Evolutionary conservation across 2,888 invertebrate genomes (phyloP).

Genomic region (Pinctada fucata): DNA sequence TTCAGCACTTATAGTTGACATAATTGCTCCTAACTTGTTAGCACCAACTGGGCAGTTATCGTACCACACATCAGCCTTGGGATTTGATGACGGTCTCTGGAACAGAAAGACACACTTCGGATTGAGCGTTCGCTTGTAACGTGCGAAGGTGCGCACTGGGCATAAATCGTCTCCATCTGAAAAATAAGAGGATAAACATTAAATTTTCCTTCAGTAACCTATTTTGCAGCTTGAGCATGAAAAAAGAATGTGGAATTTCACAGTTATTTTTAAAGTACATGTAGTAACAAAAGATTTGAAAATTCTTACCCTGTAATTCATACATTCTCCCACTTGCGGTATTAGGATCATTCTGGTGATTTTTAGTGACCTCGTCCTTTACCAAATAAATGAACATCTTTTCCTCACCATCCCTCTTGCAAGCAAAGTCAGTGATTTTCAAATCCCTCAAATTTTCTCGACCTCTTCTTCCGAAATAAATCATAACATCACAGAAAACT

Average conservation of each 20-base stretch:
- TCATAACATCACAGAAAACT: not conserved
- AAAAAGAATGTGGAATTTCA: too few species aligned
- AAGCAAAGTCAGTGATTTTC: constrained; percentile 7
- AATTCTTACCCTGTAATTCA: not conserved
- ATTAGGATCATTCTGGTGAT: constrained; percentile 10
- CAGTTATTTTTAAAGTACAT: too few species aligned
- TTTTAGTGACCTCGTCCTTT: constrained; percentile 7
- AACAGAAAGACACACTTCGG: constrained; percentile 7
- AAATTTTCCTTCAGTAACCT: too few species aligned
- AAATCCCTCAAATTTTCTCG: not conserved
- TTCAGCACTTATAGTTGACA: constrained; percentile 3
- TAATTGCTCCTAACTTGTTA: constrained; percentile 14
- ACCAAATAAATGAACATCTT: constrained; percentile 9
- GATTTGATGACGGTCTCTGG: not conserved
- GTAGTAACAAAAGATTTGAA: too few species aligned
- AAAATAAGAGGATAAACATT: too few species aligned
- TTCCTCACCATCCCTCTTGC: not conserved
- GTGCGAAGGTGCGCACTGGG: constrained; percentile 10
- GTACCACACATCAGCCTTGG: constrained; percentile 5
- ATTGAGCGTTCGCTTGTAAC: not conserved
- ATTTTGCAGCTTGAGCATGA: too few species aligned
- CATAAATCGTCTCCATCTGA: constrained; percentile 15
- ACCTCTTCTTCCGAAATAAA: constrained; percentile 9
- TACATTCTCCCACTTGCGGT: not conserved
- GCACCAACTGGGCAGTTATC: constrained; percentile 3